Conservation (phyloP, 1,140 invertebrate species). For the Caerostris extrusa region DNA sequence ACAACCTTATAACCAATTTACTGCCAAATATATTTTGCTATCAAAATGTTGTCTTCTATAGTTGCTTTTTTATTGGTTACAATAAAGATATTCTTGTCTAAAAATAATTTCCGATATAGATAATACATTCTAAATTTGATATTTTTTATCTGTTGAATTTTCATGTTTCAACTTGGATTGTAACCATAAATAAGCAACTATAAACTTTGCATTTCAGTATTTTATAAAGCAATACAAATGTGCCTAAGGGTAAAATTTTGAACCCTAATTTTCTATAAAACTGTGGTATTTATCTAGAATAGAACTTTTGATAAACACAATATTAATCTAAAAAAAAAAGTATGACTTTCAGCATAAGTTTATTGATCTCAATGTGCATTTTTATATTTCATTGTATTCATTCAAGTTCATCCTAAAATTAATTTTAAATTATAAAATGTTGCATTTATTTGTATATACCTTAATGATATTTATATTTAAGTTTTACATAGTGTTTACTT, state of each 20-base stretch:
- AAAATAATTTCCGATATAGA: neutral
- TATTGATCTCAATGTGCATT: neutral
- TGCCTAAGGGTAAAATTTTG: constrained; percentile 8
- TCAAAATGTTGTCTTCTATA: neutral
- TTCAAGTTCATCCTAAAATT: too few relatives aligned
- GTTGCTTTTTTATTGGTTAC: neutral
- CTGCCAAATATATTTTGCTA: constrained; percentile 67
- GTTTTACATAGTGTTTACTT: too few relatives aligned
- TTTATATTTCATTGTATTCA: neutral
- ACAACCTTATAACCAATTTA: constrained; percentile 33
- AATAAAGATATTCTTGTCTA: neutral
- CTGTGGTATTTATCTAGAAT: neutral
- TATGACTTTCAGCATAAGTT: too few relatives aligned
- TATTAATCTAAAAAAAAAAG: neutral
- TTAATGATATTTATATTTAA: too few relatives aligned
- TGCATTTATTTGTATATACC: too few relatives aligned
- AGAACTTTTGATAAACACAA: neutral
- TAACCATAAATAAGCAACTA: neutral
- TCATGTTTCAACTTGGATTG: neutral
- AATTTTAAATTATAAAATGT: too few relatives aligned
- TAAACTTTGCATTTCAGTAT: neutral
- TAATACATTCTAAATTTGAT: neutral
- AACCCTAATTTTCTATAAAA: neutral
- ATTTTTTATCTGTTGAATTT: neutral
- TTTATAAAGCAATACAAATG: constrained; percentile 22